Evolutionary conservation across 1,140 invertebrate species (phyloP).

Genomic region (Orius insidiosus): DNA sequence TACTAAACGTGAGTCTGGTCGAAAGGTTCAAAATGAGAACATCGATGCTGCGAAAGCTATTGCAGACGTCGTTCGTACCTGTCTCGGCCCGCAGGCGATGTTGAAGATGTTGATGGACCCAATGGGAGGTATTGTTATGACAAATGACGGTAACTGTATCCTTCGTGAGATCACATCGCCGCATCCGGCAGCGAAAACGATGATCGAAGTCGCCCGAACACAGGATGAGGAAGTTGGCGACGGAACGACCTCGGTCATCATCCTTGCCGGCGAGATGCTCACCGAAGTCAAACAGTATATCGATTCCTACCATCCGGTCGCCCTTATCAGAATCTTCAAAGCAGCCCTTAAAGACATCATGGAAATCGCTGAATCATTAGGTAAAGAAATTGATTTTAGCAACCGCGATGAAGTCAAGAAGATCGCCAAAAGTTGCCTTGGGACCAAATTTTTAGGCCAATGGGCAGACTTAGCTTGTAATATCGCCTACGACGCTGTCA

Average conservation of each 20-base stretch:
- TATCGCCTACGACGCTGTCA: conserved; percentile 89
- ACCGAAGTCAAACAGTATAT: conserved; percentile 82
- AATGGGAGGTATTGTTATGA: conserved; percentile 99
- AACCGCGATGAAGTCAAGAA: conserved; percentile 69
- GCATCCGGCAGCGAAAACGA: conserved; percentile 95
- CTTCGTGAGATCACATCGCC: conserved; percentile 98
- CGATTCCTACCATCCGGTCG: conserved; percentile 87
- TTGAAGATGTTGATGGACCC: conserved; percentile 99
- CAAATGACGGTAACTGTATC: conserved; percentile 99
- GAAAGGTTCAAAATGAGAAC: conserved; percentile 95
- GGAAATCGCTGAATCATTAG: conserved; percentile 37
- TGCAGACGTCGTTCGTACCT: conserved; percentile 97
- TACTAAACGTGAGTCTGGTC: conserved; percentile 88
- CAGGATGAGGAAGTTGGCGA: conserved; percentile 99
- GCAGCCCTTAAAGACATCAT: conserved; percentile 90
- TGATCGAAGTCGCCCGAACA: conserved; percentile 98
- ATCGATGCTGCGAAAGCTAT: conserved; percentile 96
- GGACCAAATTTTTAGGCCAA: conserved; percentile 84
- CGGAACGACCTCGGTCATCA: conserved; percentile 97
- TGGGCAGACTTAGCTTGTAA: conserved; percentile 90
- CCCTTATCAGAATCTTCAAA: conserved; percentile 89
- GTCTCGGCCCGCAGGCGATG: conserved; percentile 97
- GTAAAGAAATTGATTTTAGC: conserved; percentile 6
- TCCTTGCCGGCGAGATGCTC: conserved; percentile 91
- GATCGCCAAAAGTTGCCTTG: conserved; percentile 84